Evolutionary conservation across 2,113 vertebrate genomes (phyloP).

Genomic region (Podarcis muralis): DNA sequence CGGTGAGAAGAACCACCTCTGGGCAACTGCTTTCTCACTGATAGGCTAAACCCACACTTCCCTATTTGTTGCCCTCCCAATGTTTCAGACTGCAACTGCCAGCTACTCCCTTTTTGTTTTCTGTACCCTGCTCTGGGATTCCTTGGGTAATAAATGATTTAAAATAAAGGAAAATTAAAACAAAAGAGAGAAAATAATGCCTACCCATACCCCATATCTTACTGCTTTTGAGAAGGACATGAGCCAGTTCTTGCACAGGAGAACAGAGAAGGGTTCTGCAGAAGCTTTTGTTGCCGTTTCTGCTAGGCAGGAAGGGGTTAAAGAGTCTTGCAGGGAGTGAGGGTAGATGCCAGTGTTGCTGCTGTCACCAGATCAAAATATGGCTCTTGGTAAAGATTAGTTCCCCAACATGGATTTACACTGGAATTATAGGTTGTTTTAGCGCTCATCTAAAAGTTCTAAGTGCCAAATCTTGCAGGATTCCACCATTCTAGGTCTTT

Average conservation of each 20-base stretch:
- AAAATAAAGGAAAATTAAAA: no score
- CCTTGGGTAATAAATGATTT: no score
- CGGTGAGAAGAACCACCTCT: conserved; percentile 77
- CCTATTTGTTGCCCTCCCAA: no score
- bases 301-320: background rate
- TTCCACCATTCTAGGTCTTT: background rate
- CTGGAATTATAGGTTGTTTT: background rate
- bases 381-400: background rate
- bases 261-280: background rate
- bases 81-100: no score
- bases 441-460: background rate
- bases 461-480: no score
- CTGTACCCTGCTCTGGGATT: no score
- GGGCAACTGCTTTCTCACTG: background rate
- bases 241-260: background rate
- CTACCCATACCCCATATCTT: no score
- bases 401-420: background rate
- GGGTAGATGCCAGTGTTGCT: background rate
- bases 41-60: no score
- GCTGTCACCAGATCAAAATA: background rate
- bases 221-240: background rate
- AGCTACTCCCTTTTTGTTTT: no score
- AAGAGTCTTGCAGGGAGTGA: background rate
- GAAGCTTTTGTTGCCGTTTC: background rate
- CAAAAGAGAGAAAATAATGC: no score